Evolutionary conservation across 1,140 invertebrate genomes (phyloP).

Genomic region (Drosophila azteca): DNA sequence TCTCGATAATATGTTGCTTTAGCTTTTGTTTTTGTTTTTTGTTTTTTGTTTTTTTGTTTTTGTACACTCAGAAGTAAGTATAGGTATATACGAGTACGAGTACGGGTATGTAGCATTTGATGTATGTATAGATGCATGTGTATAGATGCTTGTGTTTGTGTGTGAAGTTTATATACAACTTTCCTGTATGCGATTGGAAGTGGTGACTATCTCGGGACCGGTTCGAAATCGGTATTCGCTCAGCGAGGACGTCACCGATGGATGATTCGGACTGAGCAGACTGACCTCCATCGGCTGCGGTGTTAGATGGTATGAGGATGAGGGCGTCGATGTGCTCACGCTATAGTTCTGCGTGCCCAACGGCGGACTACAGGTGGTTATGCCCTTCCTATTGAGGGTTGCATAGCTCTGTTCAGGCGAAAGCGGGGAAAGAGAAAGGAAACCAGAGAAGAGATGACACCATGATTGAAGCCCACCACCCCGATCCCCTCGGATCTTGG

Average conservation of each 20-base stretch:
- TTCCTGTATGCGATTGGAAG: constrained; percentile 92
- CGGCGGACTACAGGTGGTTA: constrained; percentile 82
- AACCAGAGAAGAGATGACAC: constrained; percentile 17
- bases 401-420: constrained; percentile 75
- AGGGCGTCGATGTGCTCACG: constrained; percentile 74
- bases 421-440: constrained; percentile 5
- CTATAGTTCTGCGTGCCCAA: constrained; percentile 67
- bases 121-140: constrained; percentile 13
- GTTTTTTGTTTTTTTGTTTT: constrained; percentile 41
- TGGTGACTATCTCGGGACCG: constrained; percentile 91
- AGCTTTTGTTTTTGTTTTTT: constrained; percentile 19
- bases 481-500: background rate
- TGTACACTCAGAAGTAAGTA: constrained; percentile 65
- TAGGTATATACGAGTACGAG: background rate
- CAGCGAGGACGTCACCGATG: constrained; percentile 86
- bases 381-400: constrained; percentile 82
- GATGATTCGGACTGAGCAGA: constrained; percentile 82
- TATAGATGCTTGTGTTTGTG: constrained; percentile 21
- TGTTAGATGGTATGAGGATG: constrained; percentile 80
- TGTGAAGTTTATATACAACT: constrained; percentile 90
- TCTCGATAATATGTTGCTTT: constrained; percentile 4
- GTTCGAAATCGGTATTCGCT: constrained; percentile 87
- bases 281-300: constrained; percentile 83
- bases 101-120: background rate
- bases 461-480: constrained; percentile 23